These are phyloP conservation scores for Armadillidium nasatum DNA, from an alignment of 1,140 invertebrate genomes.

Conservation along the genomic window DNA sequence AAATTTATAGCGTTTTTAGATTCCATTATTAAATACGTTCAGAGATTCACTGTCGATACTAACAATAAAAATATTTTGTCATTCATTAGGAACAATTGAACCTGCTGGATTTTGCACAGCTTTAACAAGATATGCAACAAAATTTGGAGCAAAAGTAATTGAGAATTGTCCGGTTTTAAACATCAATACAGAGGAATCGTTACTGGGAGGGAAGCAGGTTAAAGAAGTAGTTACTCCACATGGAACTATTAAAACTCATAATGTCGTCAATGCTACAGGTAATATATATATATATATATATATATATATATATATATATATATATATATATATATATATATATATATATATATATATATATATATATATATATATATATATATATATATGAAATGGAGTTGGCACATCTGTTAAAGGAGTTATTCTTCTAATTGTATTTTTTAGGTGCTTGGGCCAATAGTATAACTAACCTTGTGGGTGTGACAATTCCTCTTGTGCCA, in stretches of 20 bases:
- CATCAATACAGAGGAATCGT: conserved; percentile 60
- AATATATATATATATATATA: no score
- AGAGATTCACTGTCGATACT: no score
- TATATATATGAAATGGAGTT: no score
- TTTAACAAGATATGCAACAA: conserved; percentile 63
- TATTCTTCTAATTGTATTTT: no score
- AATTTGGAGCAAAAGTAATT: conserved; percentile 66
- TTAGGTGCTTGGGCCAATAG: conserved; percentile 71
- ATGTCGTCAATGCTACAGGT: conserved; percentile 67
- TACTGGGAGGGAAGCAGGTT: conserved; percentile 62
- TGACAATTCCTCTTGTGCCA: conserved; percentile 62
- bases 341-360: conserved; percentile 6
- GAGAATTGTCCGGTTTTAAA: conserved; percentile 69
- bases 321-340: conserved; percentile 17
- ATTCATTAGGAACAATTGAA: conserved; percentile 59
- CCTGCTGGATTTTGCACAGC: conserved; percentile 72
- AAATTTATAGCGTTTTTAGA: no score
- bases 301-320: conserved; percentile 16
- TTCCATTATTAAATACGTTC: no score
- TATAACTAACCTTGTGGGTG: conserved; percentile 64
- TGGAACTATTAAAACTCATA: conserved; percentile 67
- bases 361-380: conserved; percentile 25
- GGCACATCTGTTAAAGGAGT: background rate
- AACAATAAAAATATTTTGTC: background rate
- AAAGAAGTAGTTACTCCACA: conserved; percentile 67